phyloP scores from a whole-genome alignment of 2,888 invertebrate genomes.

The Cheilosia scutellata region DNA sequence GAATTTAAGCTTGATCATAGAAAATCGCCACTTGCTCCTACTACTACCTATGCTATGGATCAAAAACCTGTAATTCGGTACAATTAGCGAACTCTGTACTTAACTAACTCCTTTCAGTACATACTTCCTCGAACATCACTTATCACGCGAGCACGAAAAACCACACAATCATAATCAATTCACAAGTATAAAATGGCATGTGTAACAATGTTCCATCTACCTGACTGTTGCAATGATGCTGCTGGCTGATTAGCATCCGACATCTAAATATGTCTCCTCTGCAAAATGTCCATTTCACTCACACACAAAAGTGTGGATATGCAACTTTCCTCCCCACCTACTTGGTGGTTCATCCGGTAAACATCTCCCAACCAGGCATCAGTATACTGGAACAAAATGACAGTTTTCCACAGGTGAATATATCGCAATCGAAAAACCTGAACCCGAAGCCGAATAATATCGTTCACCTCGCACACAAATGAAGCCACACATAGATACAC shows the following conservation, averaged over 20 bases:
- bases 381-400: constrained; percentile 14
- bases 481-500: constrained; percentile 3
- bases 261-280: constrained; percentile 21
- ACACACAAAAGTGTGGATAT: background rate
- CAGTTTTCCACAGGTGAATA: constrained; percentile 33
- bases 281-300: constrained; percentile 16
- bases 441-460: constrained; percentile 18
- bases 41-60: too few species aligned
- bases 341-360: constrained; percentile 21
- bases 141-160: background rate
- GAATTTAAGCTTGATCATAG: too few species aligned
- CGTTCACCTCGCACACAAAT: background rate
- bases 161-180: constrained; percentile 18
- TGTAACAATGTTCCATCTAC: background rate
- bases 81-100: too few species aligned
- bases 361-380: constrained; percentile 8
- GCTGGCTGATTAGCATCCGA: constrained; percentile 37
- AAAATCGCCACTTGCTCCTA: too few species aligned
- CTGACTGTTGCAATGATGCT: background rate
- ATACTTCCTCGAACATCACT: background rate
- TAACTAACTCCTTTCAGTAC: background rate
- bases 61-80: too few species aligned
- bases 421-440: constrained; percentile 4
- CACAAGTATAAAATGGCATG: background rate
- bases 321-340: background rate